phyloP scores from a whole-genome alignment of 2,113 vertebrate genomes.

The Chamaetylas fuelleborni region DNA sequence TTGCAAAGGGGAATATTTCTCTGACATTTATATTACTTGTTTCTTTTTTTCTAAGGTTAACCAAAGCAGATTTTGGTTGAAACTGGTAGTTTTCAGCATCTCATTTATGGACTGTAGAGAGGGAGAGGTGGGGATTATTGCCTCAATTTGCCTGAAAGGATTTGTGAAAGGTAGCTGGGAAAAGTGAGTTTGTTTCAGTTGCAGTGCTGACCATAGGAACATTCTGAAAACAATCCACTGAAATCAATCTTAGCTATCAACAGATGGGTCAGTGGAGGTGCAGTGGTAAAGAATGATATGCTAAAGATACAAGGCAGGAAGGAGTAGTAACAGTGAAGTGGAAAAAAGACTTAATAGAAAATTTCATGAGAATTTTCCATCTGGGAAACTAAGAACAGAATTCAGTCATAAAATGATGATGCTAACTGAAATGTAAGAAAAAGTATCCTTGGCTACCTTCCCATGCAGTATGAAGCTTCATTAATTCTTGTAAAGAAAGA shows the following conservation, averaged over 20 bases:
- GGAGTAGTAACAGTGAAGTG: background rate
- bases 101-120: rapidly evolving
- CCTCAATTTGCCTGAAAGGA: background rate
- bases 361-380: background rate
- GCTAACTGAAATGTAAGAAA: background rate
- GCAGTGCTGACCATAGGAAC: background rate
- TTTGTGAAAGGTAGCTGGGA: background rate
- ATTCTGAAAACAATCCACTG: background rate
- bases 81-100: background rate
- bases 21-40: background rate
- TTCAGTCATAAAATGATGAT: background rate
- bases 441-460: background rate
- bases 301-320: background rate
- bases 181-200: background rate
- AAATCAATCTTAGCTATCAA: background rate
- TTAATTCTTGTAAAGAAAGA: background rate
- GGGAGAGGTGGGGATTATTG: background rate
- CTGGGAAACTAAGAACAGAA: background rate
- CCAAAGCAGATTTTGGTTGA: background rate
- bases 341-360: background rate
- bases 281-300: background rate
- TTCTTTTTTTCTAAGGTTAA: background rate
- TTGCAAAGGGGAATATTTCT: background rate
- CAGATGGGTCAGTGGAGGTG: background rate
- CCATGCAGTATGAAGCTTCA: background rate